Base-by-base conservation (phyloP, 92 coral and sea anemone species). In the Virgularia gustaviana region DNA sequence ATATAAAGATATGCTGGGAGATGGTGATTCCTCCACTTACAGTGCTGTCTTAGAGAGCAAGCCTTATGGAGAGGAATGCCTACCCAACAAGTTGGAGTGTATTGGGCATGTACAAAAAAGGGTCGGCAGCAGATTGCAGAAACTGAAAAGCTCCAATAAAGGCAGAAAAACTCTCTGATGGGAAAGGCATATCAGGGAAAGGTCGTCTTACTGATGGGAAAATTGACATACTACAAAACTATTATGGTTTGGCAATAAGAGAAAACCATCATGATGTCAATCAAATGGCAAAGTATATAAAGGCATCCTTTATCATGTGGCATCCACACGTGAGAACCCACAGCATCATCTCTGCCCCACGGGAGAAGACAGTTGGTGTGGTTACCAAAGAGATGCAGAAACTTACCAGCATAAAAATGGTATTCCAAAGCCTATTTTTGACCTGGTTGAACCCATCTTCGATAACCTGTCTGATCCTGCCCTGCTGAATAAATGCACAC, bases 1-100 rank as follows among this genome's bases (percentile, higher is more conserved):
- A 61, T 61, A 61, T 35, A 61, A 41, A 41, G 36, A 61, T 41
- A 32, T 32, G 32, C 67, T 33, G 32, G 45, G 67, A 32, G 67
- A 61, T 61, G 67, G 67, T 31, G 67, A 61, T 28, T 61, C 67
- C 11, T 31, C 67, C 35, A 32, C 44, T 24, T 61, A 32, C 67
- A 61, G 36, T 41, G 36, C 44, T 31, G 67, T 61, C 43, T 0
- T 15, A 13, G 60, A 53, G 23, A 53, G 60, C 0, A 13, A 53
- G 27, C 60, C 60, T 10, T 53, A 53, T 53, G 60, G 23, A 53
- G 27, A 53, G 16, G 60, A 15, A 10, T 20, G 28, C 60, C 16
- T n/a, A n/a, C 23, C 23, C 23, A 53, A 53, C 62, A 53, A 53
- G 23, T 28, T 53, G 16, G 60, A 53, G 60, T 53, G 60, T 4